Percentiles rank a stretch among this genome's conserved stretches.
These are phyloP conservation scores for Bujurquina vittata DNA, from an alignment of 2,113 vertebrate genomes.

Conservation along the genomic window DNA sequence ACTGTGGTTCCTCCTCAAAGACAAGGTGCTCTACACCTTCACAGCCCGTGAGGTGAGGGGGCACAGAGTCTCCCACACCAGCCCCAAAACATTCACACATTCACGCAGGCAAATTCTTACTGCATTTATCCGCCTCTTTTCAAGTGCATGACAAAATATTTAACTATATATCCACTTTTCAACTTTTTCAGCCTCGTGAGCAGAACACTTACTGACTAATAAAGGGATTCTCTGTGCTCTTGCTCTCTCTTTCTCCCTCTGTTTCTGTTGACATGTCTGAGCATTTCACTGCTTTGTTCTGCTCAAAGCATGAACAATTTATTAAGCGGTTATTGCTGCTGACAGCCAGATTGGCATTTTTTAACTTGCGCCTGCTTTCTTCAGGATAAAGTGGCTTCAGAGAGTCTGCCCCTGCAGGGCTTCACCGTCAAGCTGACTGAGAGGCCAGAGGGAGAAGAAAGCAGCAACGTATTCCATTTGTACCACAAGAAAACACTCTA, in stretches of 20 bases:
- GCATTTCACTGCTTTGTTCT: slow-evolving; percentile 8
- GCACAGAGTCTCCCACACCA: slow-evolving; percentile 77
- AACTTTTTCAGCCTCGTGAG: slow-evolving; percentile 6
- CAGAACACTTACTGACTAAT: slow-evolving; percentile 28
- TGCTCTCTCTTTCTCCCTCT: slow-evolving; percentile 28
- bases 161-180: background rate
- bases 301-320: slow-evolving; percentile 7
- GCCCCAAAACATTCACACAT: slow-evolving; percentile 56
- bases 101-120: background rate
- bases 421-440: slow-evolving; percentile 90
- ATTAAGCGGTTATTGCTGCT: background rate
- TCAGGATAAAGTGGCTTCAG: slow-evolving; percentile 92
- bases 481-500: slow-evolving; percentile 96
- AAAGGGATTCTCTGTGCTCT: slow-evolving; percentile 73
- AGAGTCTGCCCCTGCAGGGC: slow-evolving; percentile 93
- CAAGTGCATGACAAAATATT: background rate
- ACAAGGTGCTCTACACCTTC: slow-evolving; percentile 99
- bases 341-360: background rate
- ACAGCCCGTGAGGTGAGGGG: slow-evolving; percentile 89
- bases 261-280: slow-evolving; percentile 29
- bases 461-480: slow-evolving; percentile 89
- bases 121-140: background rate
- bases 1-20: slow-evolving; percentile 98
- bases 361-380: background rate
- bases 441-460: slow-evolving; percentile 85